These are phyloP conservation scores for Tenthredo notha DNA, from an alignment of 2,888 invertebrate species.

Conservation along the genomic window DNA sequence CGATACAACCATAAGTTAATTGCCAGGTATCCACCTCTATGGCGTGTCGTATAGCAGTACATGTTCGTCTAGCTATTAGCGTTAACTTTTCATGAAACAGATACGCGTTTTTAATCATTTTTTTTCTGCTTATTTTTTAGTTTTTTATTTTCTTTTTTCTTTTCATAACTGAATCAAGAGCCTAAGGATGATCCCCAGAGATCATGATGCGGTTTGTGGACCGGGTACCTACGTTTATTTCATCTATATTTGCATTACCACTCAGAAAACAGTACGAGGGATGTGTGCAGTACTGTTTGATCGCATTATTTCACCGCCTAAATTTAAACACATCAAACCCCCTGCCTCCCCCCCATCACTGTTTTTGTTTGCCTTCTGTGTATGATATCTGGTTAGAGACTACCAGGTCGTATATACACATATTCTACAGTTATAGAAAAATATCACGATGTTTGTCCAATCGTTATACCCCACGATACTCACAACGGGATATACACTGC, in stretches of 20 bases:
- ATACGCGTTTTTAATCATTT: background rate
- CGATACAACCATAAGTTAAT: background rate
- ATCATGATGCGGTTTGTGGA: background rate
- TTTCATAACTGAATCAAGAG: background rate
- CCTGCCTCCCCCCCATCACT: too few species aligned
- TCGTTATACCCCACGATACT: background rate
- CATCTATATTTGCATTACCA: background rate
- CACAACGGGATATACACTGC: background rate
- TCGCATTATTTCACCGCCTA: conserved; percentile 74
- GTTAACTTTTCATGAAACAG: background rate
- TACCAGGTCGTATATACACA: too few species aligned
- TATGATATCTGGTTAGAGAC: background rate
- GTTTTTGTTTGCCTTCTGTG: conserved; percentile 55
- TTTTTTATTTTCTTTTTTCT: background rate
- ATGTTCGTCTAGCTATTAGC: background rate
- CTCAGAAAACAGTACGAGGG: background rate
- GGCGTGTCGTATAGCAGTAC: background rate
- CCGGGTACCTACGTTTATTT: background rate
- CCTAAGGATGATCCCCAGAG: background rate
- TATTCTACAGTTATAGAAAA: background rate
- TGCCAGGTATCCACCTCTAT: background rate
- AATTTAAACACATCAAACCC: conserved; percentile 75
- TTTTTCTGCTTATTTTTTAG: background rate
- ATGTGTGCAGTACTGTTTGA: conserved; percentile 68
- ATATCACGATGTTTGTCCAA: background rate